Conservation (phyloP, 2,113 vertebrate genomes). For the Pipa parva region DNA sequence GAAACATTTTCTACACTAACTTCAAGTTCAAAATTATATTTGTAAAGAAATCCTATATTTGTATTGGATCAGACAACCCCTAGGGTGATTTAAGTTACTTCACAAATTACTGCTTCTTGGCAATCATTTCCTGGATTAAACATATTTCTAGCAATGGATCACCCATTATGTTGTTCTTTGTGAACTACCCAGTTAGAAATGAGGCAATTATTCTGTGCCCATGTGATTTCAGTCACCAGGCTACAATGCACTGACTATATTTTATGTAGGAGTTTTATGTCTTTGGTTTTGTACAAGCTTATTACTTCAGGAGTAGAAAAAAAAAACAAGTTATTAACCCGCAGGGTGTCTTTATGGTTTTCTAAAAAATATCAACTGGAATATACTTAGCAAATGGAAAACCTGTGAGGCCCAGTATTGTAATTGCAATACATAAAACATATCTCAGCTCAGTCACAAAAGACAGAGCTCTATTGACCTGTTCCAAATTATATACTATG, state of each 20-base stretch:
- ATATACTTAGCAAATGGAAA: too few relatives aligned
- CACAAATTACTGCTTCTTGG: conserved; percentile 7
- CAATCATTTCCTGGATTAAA: conserved; percentile 16
- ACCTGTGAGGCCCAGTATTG: background rate
- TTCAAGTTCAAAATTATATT: conserved; percentile 7
- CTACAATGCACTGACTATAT: conserved; percentile 2
- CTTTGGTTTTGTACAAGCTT: too few relatives aligned
- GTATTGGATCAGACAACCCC: background rate
- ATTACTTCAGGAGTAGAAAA: conserved; percentile 3
- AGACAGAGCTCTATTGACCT: background rate
- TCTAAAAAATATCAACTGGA: background rate
- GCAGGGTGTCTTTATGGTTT: background rate
- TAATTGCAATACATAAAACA: background rate
- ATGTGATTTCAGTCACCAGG: conserved; percentile 22
- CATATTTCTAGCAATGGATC: conserved; percentile 12
- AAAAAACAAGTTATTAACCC: background rate
- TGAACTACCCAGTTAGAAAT: conserved; percentile 7
- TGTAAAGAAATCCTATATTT: conserved; percentile 1
- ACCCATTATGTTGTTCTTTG: conserved; percentile 8
- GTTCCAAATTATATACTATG: background rate
- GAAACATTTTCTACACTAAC: background rate
- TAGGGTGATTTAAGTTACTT: conserved; percentile 5
- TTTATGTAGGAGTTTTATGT: background rate
- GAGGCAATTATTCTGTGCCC: conserved; percentile 2
- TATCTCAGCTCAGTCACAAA: background rate